A percentile compares a stretch with the other conserved stretches of the same genome.
Conservation (phyloP, 1,140 invertebrate species). For the Grapholita molesta region DNA sequence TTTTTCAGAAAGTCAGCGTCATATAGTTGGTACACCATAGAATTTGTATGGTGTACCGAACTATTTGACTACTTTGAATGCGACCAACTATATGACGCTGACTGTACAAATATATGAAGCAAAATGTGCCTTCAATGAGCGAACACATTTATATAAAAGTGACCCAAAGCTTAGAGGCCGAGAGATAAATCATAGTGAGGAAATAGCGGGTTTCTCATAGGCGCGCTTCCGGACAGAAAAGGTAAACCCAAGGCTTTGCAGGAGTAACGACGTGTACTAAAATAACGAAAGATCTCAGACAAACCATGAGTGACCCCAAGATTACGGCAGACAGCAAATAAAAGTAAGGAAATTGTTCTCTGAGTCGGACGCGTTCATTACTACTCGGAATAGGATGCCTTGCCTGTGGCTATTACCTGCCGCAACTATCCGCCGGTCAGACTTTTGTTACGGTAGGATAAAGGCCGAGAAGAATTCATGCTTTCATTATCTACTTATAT, state of each 20-base stretch:
- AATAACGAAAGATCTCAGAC: neutral
- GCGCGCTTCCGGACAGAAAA: conserved; percentile 64
- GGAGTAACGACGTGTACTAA: conserved; percentile 16
- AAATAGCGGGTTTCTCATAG: conserved; percentile 53
- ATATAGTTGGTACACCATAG: too few relatives aligned
- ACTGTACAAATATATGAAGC: neutral
- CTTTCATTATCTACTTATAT: neutral
- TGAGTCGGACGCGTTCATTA: neutral
- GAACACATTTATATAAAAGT: conserved; percentile 75
- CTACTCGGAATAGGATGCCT: neutral
- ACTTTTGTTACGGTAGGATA: neutral
- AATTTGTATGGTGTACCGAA: too few relatives aligned
- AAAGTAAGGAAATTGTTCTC: neutral
- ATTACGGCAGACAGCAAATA: neutral
- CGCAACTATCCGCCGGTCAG: neutral
- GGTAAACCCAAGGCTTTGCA: conserved; percentile 29
- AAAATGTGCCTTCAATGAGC: conserved; percentile 13
- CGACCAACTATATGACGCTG: too few relatives aligned
- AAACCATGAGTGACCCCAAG: neutral
- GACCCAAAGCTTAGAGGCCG: conserved; percentile 62
- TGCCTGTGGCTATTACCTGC: neutral
- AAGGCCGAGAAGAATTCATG: neutral
- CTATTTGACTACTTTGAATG: too few relatives aligned
- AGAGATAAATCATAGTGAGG: conserved; percentile 74
- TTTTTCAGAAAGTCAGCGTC: too few relatives aligned